Evolutionary conservation across 1,140 invertebrate species (phyloP), one percentile per base, ranked within the genome.

Genomic region (Microplitis demolitor): DNA sequence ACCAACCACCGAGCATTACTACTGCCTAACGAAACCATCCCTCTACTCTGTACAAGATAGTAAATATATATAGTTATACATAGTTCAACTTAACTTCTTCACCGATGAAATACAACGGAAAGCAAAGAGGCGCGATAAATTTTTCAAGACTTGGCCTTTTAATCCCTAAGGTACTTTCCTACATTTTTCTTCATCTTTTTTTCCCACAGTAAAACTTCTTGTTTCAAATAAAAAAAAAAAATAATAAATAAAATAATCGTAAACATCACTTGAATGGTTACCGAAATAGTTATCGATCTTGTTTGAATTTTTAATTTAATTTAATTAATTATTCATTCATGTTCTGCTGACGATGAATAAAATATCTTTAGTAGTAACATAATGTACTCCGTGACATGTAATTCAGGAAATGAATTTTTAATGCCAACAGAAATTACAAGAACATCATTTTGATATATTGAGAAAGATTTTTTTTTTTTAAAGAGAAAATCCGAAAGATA

Each of bases 41-140:
- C 56, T 51, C 35, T 37, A 33, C n/a, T 11, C 9, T 16, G 39
- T 45, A 45, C 39, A 45, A 45, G 39, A 45, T 45, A 45, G 39
- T 45, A 45, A 9, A 45, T 45, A 11, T 45, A 6, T 45, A 45
- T 45, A 24, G 24, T 2, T 24, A 24, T 24, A 24, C 24, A 5
- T 45, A 45, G 39, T 45, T 45, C 5, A 39, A 39, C 58, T 4
- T 24, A n/a, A 4, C 14, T 67, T 50, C 14, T 54, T 34, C 16
- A 51, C 60, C 68, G 58, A 61, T 72, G 70, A 72, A 66, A 72
- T 66, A 72, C 66, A 33, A 67, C 66, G 13, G n/a, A 31, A 67
- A 67, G 53, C 50, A 67, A 73, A 58, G 68, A 50, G 37, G 50
- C 39, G 45, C 70, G 69, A 75, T 69, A 75, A 75, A 75, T 75